A percentile compares a stretch with the other conserved stretches of the same genome.
Evolutionary conservation across 2,888 invertebrate species (phyloP).

Genomic region (Plebejus melissa): DNA sequence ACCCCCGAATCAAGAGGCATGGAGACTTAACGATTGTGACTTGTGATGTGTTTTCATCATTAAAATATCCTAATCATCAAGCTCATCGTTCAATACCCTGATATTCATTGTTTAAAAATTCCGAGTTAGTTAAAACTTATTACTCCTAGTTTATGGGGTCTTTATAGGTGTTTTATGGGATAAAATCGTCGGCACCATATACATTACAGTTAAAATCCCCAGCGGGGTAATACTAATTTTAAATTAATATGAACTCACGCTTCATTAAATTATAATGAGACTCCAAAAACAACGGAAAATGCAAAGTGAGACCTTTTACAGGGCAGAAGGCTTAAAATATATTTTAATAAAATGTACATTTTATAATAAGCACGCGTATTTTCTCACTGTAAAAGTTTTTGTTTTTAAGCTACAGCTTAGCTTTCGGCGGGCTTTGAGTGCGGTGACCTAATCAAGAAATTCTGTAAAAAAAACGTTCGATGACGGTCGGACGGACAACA

Average conservation of each 20-base stretch:
- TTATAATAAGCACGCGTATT: background rate
- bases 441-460: too few species aligned
- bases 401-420: background rate
- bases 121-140: too few species aligned
- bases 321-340: background rate
- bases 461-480: too few species aligned
- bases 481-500: too few species aligned
- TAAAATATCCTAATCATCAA: too few species aligned
- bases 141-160: background rate
- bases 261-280: slow-evolving; percentile 17
- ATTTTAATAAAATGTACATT: background rate
- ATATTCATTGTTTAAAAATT: too few species aligned
- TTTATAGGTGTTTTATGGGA: background rate
- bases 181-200: background rate
- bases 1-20: too few species aligned
- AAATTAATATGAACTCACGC: slow-evolving; percentile 14
- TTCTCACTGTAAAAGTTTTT: background rate
- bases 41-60: too few species aligned
- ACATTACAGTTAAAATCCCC: background rate
- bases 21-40: too few species aligned
- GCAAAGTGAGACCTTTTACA: slow-evolving; percentile 12
- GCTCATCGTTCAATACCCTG: too few species aligned
- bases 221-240: background rate
- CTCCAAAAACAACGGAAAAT: slow-evolving; percentile 8
- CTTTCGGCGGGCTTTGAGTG: too few species aligned